Evolutionary conservation across 2,113 vertebrate species (phyloP), one percentile per base, ranked within the genome.

Genomic region (Herpailurus yagouaroundi): DNA sequence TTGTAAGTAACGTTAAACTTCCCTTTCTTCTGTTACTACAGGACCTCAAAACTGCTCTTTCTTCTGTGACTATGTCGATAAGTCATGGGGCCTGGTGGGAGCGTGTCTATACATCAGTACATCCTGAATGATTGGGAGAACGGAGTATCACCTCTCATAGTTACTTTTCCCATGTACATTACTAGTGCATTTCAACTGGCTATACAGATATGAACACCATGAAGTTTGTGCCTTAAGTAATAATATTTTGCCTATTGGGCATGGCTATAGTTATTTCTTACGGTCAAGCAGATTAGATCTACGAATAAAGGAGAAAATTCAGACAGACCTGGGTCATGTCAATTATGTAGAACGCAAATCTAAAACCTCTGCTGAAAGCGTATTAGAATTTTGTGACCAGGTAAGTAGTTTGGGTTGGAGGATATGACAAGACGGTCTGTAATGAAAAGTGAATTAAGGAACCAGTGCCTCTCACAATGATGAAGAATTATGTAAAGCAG

Each of bases 401-500:
- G 16, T n/a, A 23, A 27, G 57, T 19, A 14, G 76, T 69, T 15
- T 69, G 73, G 7, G 55, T n/a, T 83, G 31, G 38, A 55, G 38
- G 25, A 9, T 14, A 13, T 23, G 57, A 41, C 8, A 23, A 41
- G 74, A 52, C 2, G 11, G n/a, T 71, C 48, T 48, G 4, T 63
- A 38, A 60, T 7, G 64, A 66, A 71, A 88, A 88, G 29, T 18
- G 88, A 79, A 15, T n/a, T 76, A 63, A 71, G 73, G 88, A 79
- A 52, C 13, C 31, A 27, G 55, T 27, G 29, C 18, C n/a, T 69
- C 63, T 80, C 74, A 23, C 16, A 33, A 45, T 69, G 91, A 90
- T 77, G 83, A 92, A 60, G 76, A 84, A 7, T 85, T 50, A 83
- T 10, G 36, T 82, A 48, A 84, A 71, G 83, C 8, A 16, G 79